These are phyloP conservation scores for Meleagris gallopavo DNA, from an alignment of 2,113 vertebrate genomes.

Conservation along the genomic window DNA sequence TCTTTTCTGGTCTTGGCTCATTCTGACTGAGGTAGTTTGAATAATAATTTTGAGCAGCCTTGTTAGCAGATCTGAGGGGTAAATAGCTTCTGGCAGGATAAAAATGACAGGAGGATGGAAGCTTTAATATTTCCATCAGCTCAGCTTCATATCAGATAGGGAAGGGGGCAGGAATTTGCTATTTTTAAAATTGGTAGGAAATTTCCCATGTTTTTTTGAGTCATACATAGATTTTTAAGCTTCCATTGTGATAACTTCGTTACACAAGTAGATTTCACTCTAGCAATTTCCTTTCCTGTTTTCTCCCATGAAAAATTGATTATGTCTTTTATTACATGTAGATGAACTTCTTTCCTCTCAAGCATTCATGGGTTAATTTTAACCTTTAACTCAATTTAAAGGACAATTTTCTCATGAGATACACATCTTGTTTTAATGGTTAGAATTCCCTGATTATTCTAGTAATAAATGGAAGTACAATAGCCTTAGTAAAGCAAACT, in stretches of 20 bases:
- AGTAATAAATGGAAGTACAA: not conserved
- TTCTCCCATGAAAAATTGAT: not conserved
- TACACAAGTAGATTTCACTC: not conserved
- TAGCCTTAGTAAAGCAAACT: slow-evolving; percentile 10
- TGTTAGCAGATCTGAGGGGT: not conserved
- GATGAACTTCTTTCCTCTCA: not conserved
- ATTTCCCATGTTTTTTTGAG: not conserved
- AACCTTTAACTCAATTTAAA: slow-evolving; percentile 6
- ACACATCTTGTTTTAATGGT: slow-evolving; percentile 36
- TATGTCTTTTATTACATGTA: not conserved
- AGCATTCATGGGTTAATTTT: not conserved
- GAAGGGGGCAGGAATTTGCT: not conserved
- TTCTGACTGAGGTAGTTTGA: not conserved
- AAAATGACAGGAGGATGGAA: not conserved
- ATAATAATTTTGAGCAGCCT: not conserved
- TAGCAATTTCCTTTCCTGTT: not conserved
- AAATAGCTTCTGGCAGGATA: not conserved
- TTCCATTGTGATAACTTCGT: not conserved
- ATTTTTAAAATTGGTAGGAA: not conserved
- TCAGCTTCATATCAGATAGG: not conserved
- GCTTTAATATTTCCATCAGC: not conserved
- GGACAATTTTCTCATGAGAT: slow-evolving; percentile 35
- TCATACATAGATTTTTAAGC: not conserved
- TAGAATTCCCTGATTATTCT: slow-evolving; percentile 23
- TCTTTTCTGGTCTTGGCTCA: not conserved